Evolutionary conservation across 2,888 invertebrate genomes (phyloP), one percentile per base, ranked within the genome.

Genomic region (Drosophila paranaensis): DNA sequence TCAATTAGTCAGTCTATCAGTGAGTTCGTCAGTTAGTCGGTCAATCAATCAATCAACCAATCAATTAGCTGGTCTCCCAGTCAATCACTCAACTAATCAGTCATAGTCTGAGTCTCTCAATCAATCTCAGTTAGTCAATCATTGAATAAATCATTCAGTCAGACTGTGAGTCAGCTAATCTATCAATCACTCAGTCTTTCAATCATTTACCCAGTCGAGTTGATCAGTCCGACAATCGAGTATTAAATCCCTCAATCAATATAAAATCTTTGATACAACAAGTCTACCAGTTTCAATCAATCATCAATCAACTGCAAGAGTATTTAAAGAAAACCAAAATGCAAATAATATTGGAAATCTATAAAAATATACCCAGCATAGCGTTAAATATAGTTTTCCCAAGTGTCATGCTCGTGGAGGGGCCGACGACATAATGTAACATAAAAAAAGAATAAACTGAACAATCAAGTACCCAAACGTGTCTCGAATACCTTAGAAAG

Each of bases 371-470:
- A 60, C 46, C 60, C 57, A 68, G 73, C 25, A 50, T 50, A 50
- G 50, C 10, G 46, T 65, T 71, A 1, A 54, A 13, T 35, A 43
- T 62, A 77, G 62, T 77, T 77, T 16, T 39, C 39, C 54, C 10
- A 70, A 74, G 56, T 77, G 74, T 77, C 74, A 40, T 30, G 51
- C 39, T 60, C 40, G 43, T 35, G 65, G 45, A 65, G 66, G 79
- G 68, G 63, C 37, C 61, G 69, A 69, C 55, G 54, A 66, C 33
- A 33, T 71, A 71, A 61, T 51, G 48, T 82, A 75, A 40, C 46
- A 70, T 74, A 72, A 67, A 33, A 16, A 33, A 20, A 20, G 2
- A 20, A 33, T 16, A 50, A 65, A 54, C 56, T 50, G 46, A 73
- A 62, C 20, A 67, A 35, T 42, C 40, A 60, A 65, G 62, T 27